Conservation (phyloP, 2,888 invertebrate genomes). For the Miltochrista miniata region DNA sequence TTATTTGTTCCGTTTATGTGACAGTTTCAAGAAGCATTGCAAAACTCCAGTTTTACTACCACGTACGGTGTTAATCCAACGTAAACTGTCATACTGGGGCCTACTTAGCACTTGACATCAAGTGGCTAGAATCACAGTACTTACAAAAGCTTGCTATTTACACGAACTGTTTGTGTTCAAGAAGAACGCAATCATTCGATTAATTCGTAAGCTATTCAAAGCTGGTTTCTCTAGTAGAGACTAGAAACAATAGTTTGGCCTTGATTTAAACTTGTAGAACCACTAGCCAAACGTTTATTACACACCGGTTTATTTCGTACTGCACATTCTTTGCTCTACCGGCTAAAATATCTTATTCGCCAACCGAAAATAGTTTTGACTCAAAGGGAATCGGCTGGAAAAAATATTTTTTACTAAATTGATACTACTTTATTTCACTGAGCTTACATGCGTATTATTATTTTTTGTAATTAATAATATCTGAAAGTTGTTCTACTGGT, state of each 20-base stretch:
- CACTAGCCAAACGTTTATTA: conserved; percentile 28
- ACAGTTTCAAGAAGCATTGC: conserved; percentile 30
- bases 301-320: conserved; percentile 27
- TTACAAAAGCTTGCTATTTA: background rate
- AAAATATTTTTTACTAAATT: too few relatives aligned
- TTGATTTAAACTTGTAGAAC: conserved; percentile 38
- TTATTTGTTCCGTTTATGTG: conserved; percentile 27
- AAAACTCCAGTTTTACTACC: conserved; percentile 15
- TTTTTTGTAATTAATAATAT: too few relatives aligned
- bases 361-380: conserved; percentile 4
- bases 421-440: too few relatives aligned
- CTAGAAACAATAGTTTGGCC: conserved; percentile 31
- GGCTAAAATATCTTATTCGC: conserved; percentile 16
- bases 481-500: too few relatives aligned
- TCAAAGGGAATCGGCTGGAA: background rate
- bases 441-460: too few relatives aligned
- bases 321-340: conserved; percentile 24
- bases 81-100: conserved; percentile 10
- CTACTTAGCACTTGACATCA: conserved; percentile 5
- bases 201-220: conserved; percentile 15
- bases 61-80: conserved; percentile 21
- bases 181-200: conserved; percentile 3
- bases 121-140: background rate
- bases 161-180: background rate
- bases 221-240: conserved; percentile 12